Base-by-base conservation (phyloP, 30 jellyfish, hydroid and myxozoan species). In the Catostylus mosaicus region DNA sequence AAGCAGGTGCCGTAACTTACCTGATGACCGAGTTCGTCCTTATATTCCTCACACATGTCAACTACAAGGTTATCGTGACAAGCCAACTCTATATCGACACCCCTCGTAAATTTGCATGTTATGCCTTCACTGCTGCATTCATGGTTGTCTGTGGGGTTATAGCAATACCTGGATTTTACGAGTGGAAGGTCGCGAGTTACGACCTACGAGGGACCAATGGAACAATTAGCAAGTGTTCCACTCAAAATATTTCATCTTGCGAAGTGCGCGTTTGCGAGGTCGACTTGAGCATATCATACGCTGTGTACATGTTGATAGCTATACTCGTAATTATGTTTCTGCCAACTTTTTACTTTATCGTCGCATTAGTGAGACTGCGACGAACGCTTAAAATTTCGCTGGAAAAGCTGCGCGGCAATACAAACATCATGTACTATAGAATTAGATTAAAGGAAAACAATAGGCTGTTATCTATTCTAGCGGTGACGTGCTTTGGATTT, bases 111-210 rank as follows among this genome's bases (percentile, higher is more conserved):
- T 18, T 32, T 32, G 73, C 76, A 27, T 48, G 52, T 32, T 35
- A 1, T 30, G 51, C 60, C 2, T 69, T 65, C 34, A 11, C 47
- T 2, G 52, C 34, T 24, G 82, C 47, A 12, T 57, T 68, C 40
- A 1, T 69, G 16, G 23, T 52, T 30, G 36, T 50, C 12, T 34
- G 51, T 51, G 85, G 61, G 1, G 5, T 40, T 10, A 30, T 70
- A 63, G 36, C 68, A 6, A 57, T 68, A 26, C 92, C 92, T 0
- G 64, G 48, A 33, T 82, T 82, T 38, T 82, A 82, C 79, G 92
- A 82, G 4, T 82, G 92, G 92, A 43, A 51, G 27, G 77, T 82
- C n/a, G 30, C 43, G 1, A 54, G 30, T 3, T 69, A 66, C 77
- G 12, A 69, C 18, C 33, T 59, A 34, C 27, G 56, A 43, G 16